Conservation (phyloP, 2,797 vertebrate species). For the Dendrocincla tyrannina region DNA sequence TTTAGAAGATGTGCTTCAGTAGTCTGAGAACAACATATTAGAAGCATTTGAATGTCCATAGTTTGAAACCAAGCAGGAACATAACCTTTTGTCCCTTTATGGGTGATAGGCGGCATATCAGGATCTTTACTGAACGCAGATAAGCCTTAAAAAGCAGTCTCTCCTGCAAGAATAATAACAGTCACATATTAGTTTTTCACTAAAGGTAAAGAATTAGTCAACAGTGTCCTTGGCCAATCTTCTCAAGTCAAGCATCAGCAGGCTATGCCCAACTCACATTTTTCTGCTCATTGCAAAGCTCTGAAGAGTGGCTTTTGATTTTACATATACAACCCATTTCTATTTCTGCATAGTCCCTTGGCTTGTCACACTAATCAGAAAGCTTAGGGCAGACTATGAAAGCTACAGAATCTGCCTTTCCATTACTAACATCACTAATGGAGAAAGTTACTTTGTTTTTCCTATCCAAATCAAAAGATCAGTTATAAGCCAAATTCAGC, state of each 20-base stretch:
- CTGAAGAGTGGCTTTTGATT: background rate
- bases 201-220: background rate
- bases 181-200: background rate
- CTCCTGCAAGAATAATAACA: background rate
- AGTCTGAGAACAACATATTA: background rate
- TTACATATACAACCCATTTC: background rate
- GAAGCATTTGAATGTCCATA: background rate
- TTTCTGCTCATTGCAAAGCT: background rate
- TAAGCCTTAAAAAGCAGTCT: background rate
- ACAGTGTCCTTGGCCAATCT: background rate
- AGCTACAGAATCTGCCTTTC: background rate
- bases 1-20: background rate
- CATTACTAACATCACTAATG: background rate
- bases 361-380: background rate
- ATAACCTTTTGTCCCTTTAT: background rate
- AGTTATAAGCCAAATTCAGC: background rate
- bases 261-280: background rate
- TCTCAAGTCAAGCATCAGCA: accelerated
- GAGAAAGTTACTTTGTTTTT: background rate
- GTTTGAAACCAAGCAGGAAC: background rate
- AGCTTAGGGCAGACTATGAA: background rate
- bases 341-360: background rate
- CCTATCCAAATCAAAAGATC: background rate
- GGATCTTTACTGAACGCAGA: background rate
- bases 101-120: background rate